Conservation (phyloP, 2,113 vertebrate genomes). For the Thalassoma bifasciatum region DNA sequence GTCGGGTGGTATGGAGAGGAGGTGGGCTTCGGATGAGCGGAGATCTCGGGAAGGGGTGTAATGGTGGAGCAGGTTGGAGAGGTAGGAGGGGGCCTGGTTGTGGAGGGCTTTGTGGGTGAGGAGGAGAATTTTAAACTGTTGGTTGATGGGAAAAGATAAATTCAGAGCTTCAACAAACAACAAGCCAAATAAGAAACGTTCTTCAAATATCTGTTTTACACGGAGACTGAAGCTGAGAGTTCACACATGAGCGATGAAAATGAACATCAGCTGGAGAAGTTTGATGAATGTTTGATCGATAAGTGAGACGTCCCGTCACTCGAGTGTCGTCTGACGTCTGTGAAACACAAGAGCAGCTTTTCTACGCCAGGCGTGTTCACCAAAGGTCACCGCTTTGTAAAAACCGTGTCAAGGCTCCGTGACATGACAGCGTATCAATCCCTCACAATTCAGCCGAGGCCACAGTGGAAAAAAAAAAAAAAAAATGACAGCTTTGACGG, state of each 20-base stretch:
- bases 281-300: neutral
- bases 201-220: no score
- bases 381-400: constrained; percentile 16
- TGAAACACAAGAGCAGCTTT: neutral
- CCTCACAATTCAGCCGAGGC: constrained; percentile 50
- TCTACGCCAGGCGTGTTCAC: neutral
- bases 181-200: no score
- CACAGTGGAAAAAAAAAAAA: neutral
- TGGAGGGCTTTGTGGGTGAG: no score
- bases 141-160: no score
- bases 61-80: no score
- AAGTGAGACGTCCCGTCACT: neutral
- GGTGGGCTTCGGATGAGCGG: no score
- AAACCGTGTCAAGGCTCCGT: constrained; percentile 18
- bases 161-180: no score
- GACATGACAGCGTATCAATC: constrained; percentile 62
- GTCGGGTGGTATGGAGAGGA: no score
- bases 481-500: constrained; percentile 48
- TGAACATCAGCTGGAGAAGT: neutral
- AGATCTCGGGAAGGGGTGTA: no score
- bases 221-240: no score
- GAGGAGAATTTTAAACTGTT: no score
- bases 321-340: neutral
- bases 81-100: no score
- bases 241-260: neutral